A percentile compares a stretch with the other conserved stretches of the same genome.
Conservation (phyloP, 1,140 invertebrate species). For the Andrena cerasifolii region DNA sequence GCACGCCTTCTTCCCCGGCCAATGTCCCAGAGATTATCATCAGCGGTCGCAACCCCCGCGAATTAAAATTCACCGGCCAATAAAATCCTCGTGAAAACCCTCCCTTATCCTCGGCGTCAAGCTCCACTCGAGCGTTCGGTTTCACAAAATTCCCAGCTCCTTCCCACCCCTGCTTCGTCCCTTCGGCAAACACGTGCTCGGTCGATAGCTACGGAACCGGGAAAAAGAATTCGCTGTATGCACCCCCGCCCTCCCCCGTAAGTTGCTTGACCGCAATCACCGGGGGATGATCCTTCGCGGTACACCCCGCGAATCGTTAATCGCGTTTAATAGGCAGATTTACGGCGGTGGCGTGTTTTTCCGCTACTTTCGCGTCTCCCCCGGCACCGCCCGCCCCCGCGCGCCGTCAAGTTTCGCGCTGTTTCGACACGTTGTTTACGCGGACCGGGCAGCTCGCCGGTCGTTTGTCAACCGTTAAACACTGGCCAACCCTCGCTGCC, state of each 20-base stretch:
- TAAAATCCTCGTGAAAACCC: no score
- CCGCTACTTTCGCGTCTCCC: background rate
- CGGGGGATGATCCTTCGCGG: background rate
- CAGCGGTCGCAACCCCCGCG: no score
- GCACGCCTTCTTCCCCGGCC: no score
- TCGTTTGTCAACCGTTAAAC: slow-evolving; percentile 76
- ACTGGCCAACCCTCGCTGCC: slow-evolving; percentile 57
- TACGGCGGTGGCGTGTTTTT: slow-evolving; percentile 64
- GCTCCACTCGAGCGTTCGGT: background rate
- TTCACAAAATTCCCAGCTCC: background rate
- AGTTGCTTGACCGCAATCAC: slow-evolving; percentile 15
- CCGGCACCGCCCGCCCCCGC: no score
- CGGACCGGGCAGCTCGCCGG: slow-evolving; percentile 58
- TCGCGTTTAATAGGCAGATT: slow-evolving; percentile 71
- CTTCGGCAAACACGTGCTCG: background rate
- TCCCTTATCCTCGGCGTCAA: no score
- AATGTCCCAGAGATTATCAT: no score
- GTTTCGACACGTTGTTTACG: slow-evolving; percentile 69
- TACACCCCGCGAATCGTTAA: slow-evolving; percentile 51
- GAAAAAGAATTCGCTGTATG: background rate
- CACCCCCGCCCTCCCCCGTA: no score
- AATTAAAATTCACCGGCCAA: no score
- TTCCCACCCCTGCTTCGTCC: background rate
- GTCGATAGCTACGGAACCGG: background rate
- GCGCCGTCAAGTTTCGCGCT: slow-evolving; percentile 38